Evolutionary conservation across 2,797 vertebrate genomes (phyloP).

Genomic region (Poecilia velifera): DNA sequence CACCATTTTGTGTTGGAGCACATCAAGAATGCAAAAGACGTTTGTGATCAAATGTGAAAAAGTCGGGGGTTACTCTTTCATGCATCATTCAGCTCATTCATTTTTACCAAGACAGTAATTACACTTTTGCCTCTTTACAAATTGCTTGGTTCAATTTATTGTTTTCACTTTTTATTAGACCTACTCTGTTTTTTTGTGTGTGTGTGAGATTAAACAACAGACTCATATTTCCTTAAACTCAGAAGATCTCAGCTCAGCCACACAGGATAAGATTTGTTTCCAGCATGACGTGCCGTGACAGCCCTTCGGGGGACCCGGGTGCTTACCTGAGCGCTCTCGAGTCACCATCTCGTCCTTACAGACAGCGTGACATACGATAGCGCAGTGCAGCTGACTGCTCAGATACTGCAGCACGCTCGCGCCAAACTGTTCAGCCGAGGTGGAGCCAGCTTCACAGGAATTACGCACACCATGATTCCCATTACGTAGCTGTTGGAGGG

Average conservation of each 20-base stretch:
- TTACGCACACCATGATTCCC: constrained; percentile 71
- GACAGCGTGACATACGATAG: constrained; percentile 26
- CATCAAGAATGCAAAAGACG: background rate
- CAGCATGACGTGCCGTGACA: background rate
- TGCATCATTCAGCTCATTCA: background rate
- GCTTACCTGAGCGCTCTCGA: constrained; percentile 24
- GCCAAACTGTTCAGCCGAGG: constrained; percentile 49
- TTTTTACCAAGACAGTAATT: background rate
- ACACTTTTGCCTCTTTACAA: background rate
- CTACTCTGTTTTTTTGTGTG: background rate
- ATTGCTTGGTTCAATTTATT: background rate
- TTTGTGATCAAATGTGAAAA: background rate
- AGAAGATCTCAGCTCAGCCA: background rate
- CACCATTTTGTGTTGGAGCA: too few relatives aligned
- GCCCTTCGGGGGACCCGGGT: constrained; percentile 29
- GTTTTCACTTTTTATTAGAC: background rate
- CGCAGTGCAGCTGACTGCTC: constrained; percentile 31
- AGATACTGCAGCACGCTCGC: background rate
- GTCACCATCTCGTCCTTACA: constrained; percentile 30
- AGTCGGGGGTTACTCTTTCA: background rate
- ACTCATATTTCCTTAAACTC: background rate
- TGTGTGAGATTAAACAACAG: background rate
- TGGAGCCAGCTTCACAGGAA: constrained; percentile 70
- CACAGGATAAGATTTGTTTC: constrained; percentile 26
- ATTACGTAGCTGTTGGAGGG: constrained; percentile 58